Base-by-base conservation (phyloP, 1,140 invertebrate species). In the Formica exsecta region DNA sequence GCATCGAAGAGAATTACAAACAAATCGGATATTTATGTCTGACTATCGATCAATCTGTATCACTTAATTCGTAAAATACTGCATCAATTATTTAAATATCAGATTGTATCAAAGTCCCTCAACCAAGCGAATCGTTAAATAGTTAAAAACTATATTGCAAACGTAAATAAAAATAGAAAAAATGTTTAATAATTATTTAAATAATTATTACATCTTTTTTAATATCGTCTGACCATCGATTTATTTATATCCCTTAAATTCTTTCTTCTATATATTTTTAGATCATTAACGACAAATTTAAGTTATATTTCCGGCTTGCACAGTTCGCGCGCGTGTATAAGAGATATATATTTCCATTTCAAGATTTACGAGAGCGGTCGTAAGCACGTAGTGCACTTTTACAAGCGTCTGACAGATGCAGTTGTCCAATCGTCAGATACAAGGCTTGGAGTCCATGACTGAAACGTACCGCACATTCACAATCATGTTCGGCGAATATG, bases 381-480 rank as follows among this genome's bases (percentile, higher is more conserved):
- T 25, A 68, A 66, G 44, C 19, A 25, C 38, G 13, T 8, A 25
- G 48, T 73, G 54, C n/a, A 83, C 25, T 83, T 83, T 83, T 83
- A 62, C 79, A 44, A 61, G 19, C 54, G 4, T 44, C 25, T 83
- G 84, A 66, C 54, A 74, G 8, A 54, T 64, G 88, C 77, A 89
- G 86, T 83, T 62, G 62, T 65, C 71, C 65, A 73, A 89, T 89
- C 75, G 64, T 89, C 84, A 89, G 81, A 86, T 76, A 76, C 87
- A 86, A 88, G 41, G 79, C 81, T 84, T 29, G 81, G 59, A 81
- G 73, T 73, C 54, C 66, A 29, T 83, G 41, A 74, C 79, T 62
- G 66, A 85, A 77, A 65, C 65, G 87, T 86, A 88, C 32, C 71
- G 77, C 75, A 64, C 77, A 76, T 61, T 77, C 81, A 41, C 71